Conservation (phyloP, 1,140 invertebrate genomes). For the Theocolax elegans region DNA sequence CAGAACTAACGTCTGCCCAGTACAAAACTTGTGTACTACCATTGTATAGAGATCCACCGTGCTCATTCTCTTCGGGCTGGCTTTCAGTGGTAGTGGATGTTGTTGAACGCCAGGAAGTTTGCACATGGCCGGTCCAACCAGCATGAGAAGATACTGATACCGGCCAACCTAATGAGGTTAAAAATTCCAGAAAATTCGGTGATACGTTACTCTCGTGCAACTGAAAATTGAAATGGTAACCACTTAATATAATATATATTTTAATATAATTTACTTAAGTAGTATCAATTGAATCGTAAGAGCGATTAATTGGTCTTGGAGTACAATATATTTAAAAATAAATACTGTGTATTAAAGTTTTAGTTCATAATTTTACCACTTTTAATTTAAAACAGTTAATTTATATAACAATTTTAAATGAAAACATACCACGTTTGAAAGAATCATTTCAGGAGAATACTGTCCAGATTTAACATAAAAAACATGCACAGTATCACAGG, state of each 20-base stretch:
- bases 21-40: slow-evolving; percentile 83
- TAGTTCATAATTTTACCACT: no score
- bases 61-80: slow-evolving; percentile 52
- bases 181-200: slow-evolving; percentile 81
- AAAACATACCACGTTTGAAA: slow-evolving; percentile 81
- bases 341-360: no score
- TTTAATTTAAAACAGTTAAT: slow-evolving; percentile 5
- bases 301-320: background rate
- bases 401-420: slow-evolving; percentile 6
- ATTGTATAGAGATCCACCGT: slow-evolving; percentile 77
- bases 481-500: slow-evolving; percentile 92
- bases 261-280: no score
- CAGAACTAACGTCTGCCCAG: slow-evolving; percentile 95
- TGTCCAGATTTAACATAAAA: slow-evolving; percentile 94
- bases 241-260: slow-evolving; percentile 17
- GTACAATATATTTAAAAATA: no score
- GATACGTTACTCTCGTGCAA: slow-evolving; percentile 70
- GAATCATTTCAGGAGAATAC: slow-evolving; percentile 79
- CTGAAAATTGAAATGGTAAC: no score
- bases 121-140: slow-evolving; percentile 89
- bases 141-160: slow-evolving; percentile 85
- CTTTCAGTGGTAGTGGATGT: slow-evolving; percentile 42
- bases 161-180: slow-evolving; percentile 86
- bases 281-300: background rate
- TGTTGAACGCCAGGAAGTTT: slow-evolving; percentile 79